phyloP scores from a whole-genome alignment of 2,888 invertebrate species.

The Meghimatium bilineatum region DNA sequence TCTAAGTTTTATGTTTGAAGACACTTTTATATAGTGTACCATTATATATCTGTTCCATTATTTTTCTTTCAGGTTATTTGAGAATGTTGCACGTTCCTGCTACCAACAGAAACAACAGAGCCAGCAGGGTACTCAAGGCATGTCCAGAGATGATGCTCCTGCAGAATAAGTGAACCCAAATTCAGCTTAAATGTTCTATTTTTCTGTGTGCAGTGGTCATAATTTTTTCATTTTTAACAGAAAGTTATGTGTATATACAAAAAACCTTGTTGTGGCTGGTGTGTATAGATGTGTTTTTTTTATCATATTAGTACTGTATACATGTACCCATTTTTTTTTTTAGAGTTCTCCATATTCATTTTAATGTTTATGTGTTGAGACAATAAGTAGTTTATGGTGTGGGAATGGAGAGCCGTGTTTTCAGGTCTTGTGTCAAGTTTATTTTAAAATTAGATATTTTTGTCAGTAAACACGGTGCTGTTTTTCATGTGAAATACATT shows the following conservation, averaged over 20 bases:
- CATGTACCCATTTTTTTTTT: slow-evolving; percentile 1
- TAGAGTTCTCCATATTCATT: neutral
- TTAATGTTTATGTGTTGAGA: neutral
- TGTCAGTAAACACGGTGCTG: too few relatives aligned
- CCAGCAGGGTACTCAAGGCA: slow-evolving; percentile 53
- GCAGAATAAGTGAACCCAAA: slow-evolving; percentile 15
- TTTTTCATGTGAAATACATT: neutral
- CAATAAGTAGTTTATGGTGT: neutral
- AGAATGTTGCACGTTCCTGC: slow-evolving; percentile 96
- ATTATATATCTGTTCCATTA: neutral
- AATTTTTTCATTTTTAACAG: neutral
- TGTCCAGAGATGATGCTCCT: slow-evolving; percentile 28
- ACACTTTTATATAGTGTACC: neutral
- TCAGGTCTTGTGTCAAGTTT: neutral
- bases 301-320: neutral
- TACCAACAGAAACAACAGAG: slow-evolving; percentile 79
- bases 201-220: neutral
- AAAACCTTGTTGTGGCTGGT: neutral
- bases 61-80: slow-evolving; percentile 86
- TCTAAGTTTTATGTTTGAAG: too few relatives aligned
- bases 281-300: neutral
- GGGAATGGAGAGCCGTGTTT: neutral
- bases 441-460: too few relatives aligned
- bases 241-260: neutral
- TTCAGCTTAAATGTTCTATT: neutral